A percentile compares a stretch with the other conserved stretches of the same genome.
Conservation (phyloP, 2,797 vertebrate species). For the Muscicapa striata region DNA sequence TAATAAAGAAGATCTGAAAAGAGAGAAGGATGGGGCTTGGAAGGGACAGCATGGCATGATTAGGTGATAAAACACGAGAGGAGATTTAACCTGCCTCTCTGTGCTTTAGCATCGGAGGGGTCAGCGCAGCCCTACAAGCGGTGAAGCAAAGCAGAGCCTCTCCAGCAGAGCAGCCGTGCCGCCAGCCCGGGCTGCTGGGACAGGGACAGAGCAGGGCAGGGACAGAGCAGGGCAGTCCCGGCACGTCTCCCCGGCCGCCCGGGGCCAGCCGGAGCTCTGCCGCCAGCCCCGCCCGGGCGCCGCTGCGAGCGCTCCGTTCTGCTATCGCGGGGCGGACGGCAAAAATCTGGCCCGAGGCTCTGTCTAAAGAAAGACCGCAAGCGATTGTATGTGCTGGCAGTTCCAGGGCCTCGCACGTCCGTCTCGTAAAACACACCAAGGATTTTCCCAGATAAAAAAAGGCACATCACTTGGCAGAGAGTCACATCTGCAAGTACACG, state of each 20-base stretch:
- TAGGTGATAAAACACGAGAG: background rate
- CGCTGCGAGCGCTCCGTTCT: fast-evolving
- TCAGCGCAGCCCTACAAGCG: fast-evolving
- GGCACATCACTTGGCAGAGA: background rate
- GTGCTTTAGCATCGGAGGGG: background rate
- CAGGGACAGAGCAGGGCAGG: no score
- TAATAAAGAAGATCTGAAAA: background rate
- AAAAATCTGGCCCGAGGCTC: fast-evolving
- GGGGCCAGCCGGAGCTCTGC: background rate
- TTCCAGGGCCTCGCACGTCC: background rate
- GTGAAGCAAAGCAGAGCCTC: background rate
- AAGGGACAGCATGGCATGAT: background rate
- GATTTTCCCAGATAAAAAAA: background rate
- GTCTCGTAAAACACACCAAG: fast-evolving
- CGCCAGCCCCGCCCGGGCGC: background rate
- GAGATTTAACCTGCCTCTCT: background rate
- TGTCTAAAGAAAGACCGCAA: background rate
- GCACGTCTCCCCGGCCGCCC: background rate
- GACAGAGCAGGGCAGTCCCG: background rate
- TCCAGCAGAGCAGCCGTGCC: background rate
- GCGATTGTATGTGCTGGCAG: background rate
- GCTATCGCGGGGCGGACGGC: background rate
- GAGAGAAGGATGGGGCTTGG: background rate
- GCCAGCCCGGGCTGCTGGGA: no score
- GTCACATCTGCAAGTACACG: background rate